Base-by-base conservation (phyloP, 2,888 invertebrate genomes). In the Tridacna gigas region DNA sequence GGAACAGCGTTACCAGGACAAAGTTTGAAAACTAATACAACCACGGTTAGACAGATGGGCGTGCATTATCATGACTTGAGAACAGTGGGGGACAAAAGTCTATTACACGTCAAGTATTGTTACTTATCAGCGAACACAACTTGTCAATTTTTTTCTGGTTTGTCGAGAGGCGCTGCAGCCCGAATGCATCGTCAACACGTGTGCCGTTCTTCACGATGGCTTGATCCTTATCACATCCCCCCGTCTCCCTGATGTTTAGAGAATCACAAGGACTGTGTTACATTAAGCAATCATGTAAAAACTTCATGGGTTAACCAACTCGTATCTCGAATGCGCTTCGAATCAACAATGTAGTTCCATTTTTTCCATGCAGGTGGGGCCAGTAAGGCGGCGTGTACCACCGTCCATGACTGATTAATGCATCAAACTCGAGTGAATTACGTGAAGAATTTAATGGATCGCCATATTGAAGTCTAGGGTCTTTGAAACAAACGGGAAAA, bases 401-500 rank as follows among this genome's bases (percentile, higher is more conserved):
- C 86, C 86, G 86, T 82, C 84, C 82, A 83, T 84, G 83, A 85
- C 85, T 92, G 91, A 91, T 91, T 92, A 91, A 91, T 92, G 91
- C 89, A 88, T 89, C 85, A 82, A 86, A 89, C 89, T 88, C 89
- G 83, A 88, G 86, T 89, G 92, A 91, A 92, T 92, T 92, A 92
- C 88, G 89, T 91, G 90, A 90, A 92, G 91, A 92, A 91, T 91
- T 92, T 90, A 90, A 92, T 92, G 91, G 91, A 92, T 83, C 65
- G 83, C 80, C 84, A 85, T 87, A 87, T 87, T 85, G 87, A 85
- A 83, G 73, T 73, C 79, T 79, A 61, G 74, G 83, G 77, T 80
- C 84, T 79, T 79, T 83, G 84, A 83, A 84, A 87, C 84, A 82
- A 87, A 87, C 80, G 80, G 61, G 81, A 83, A 85, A 87, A 85